A percentile compares a stretch with the other conserved stretches of the same genome.
phyloP scores from a whole-genome alignment of 2,888 invertebrate genomes.

The Habrosyne pyritoides region DNA sequence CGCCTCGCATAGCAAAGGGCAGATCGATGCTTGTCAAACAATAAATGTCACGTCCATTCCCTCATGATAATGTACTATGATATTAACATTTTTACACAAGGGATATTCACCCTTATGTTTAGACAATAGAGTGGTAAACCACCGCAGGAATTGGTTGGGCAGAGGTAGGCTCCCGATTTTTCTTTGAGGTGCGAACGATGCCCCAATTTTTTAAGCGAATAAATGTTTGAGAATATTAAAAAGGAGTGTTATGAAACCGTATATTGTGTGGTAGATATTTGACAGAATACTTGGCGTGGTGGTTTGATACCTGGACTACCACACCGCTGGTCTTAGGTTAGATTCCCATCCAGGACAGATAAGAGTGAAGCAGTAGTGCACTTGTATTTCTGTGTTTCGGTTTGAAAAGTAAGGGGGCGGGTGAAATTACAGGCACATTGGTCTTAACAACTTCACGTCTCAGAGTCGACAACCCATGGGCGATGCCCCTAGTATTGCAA shows the following conservation, averaged over 20 bases:
- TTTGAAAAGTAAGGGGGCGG: too few relatives aligned
- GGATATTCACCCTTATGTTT: constrained; percentile 33
- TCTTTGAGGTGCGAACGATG: constrained; percentile 78
- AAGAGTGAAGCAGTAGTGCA: too few relatives aligned
- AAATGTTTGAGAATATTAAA: constrained; percentile 64
- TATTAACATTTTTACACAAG: constrained; percentile 16
- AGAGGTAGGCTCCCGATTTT: constrained; percentile 60
- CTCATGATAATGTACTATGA: constrained; percentile 64
- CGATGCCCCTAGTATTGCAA: too few relatives aligned
- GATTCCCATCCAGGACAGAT: too few relatives aligned
- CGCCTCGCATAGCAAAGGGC: constrained; percentile 80
- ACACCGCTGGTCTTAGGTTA: too few relatives aligned
- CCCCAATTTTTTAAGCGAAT: constrained; percentile 69
- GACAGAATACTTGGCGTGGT: too few relatives aligned
- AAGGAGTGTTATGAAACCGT: constrained; percentile 15
- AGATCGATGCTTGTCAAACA: constrained; percentile 84
- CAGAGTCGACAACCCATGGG: too few relatives aligned
- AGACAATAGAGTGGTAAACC: constrained; percentile 26
- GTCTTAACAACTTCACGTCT: too few relatives aligned
- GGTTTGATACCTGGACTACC: too few relatives aligned
- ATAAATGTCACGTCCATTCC: constrained; percentile 84
- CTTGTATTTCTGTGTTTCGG: too few relatives aligned
- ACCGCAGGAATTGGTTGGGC: constrained; percentile 33
- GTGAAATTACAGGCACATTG: too few relatives aligned
- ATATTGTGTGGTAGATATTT: not conserved